A percentile compares a stretch with the other conserved stretches of the same genome.
These are phyloP conservation scores for Tursiops truncatus DNA, from an alignment of 2,113 vertebrate genomes.

Conservation along the genomic window DNA sequence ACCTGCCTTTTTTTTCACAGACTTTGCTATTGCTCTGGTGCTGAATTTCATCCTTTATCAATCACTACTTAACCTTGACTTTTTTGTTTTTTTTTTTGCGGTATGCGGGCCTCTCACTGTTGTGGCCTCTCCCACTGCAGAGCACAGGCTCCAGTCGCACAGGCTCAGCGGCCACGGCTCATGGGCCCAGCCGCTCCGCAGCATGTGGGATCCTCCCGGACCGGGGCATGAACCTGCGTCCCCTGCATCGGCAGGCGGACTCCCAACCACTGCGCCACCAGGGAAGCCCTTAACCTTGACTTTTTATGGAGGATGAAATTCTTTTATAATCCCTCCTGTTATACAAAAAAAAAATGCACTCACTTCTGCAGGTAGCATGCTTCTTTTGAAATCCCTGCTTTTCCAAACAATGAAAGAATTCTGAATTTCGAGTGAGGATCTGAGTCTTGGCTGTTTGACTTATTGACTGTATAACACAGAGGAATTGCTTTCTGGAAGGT, in stretches of 20 bases:
- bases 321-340: not conserved
- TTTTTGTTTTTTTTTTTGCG: not conserved
- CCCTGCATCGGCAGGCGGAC: no score
- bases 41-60: not conserved
- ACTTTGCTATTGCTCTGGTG: not conserved
- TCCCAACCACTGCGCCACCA: no score
- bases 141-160: no score
- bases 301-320: not conserved
- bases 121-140: no score
- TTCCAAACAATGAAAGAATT: not conserved
- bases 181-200: no score
- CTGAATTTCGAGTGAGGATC: not conserved
- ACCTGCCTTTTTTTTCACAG: not conserved
- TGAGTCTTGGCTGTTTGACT: not conserved
- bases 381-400: not conserved
- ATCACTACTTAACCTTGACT: not conserved
- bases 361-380: not conserved
- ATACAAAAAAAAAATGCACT: not conserved
- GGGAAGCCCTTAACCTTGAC: not conserved
- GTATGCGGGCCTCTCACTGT: no score
- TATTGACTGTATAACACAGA: not conserved
- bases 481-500: not conserved
- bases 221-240: accelerated
- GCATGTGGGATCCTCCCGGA: no score
- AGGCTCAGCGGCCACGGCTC: no score